Conservation (phyloP, 2,113 vertebrate species). For the Microtus richardsoni region DNA sequence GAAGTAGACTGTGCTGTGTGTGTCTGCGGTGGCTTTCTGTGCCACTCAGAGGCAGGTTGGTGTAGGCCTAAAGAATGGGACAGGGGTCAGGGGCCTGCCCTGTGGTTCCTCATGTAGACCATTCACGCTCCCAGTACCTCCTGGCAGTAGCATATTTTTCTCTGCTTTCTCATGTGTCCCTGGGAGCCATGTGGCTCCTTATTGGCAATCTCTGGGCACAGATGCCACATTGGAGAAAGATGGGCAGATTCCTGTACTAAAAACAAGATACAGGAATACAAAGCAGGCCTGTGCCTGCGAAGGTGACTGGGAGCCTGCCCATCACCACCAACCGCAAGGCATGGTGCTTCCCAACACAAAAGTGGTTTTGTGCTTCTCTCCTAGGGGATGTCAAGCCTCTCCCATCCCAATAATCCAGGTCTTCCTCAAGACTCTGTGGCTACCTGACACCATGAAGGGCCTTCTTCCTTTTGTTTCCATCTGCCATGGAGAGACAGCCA, state of each 20-base stretch:
- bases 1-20: background rate
- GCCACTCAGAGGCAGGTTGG: background rate
- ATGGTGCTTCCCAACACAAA: background rate
- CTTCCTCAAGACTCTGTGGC: rapidly evolving
- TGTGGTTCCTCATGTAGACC: background rate
- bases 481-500: background rate
- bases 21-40: background rate
- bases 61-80: background rate
- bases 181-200: background rate
- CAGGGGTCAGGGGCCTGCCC: background rate
- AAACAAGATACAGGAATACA: background rate
- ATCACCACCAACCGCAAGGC: no score
- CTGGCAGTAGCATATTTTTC: background rate
- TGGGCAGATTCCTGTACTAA: background rate
- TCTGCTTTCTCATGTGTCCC: background rate
- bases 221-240: background rate
- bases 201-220: background rate
- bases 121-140: background rate
- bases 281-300: background rate
- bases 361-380: rapidly evolving
- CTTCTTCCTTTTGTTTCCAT: background rate
- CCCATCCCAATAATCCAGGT: rapidly evolving
- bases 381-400: background rate
- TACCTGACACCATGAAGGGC: rapidly evolving
- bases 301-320: background rate